phyloP scores from a whole-genome alignment of 2,113 vertebrate genomes.

The Electrona antarctica region DNA sequence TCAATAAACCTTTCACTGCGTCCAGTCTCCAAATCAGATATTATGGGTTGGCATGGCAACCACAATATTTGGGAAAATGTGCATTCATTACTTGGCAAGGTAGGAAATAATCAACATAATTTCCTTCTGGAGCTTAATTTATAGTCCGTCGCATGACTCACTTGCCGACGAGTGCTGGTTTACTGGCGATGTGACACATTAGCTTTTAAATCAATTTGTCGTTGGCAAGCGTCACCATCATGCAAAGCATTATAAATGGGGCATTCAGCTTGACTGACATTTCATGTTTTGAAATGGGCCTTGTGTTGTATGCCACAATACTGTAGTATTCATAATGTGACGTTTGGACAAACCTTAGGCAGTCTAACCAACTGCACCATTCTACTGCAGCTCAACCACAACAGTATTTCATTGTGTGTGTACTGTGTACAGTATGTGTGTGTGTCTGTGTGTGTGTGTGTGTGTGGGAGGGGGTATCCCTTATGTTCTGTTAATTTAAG shows the following conservation, averaged over 20 bases:
- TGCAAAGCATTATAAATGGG: no score
- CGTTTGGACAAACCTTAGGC: conserved; percentile 37
- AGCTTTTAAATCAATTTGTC: no score
- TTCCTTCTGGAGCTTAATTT: no score
- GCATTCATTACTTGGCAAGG: no score
- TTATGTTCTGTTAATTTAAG: conserved; percentile 20
- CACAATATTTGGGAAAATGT: no score
- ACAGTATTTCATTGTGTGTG: conserved; percentile 30
- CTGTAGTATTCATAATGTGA: conserved; percentile 15
- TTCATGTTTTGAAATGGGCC: conserved; percentile 40
- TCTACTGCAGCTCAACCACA: conserved; percentile 28
- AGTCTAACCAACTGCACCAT: conserved; percentile 29
- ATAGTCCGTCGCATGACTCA: no score
- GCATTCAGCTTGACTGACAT: conserved; percentile 18
- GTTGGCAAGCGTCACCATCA: no score
- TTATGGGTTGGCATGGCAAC: not conserved
- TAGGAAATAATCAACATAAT: no score
- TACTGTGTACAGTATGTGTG: conserved; percentile 14
- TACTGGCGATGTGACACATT: no score
- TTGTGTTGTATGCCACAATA: conserved; percentile 33
- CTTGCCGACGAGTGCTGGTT: no score
- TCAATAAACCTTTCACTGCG: conserved; percentile 18
- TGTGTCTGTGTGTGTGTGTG: not conserved
- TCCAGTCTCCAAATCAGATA: conserved; percentile 11
- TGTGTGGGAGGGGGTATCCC: conserved; percentile 11